phyloP scores from a whole-genome alignment of 2,888 invertebrate species.

The Ochropleura leucogaster region DNA sequence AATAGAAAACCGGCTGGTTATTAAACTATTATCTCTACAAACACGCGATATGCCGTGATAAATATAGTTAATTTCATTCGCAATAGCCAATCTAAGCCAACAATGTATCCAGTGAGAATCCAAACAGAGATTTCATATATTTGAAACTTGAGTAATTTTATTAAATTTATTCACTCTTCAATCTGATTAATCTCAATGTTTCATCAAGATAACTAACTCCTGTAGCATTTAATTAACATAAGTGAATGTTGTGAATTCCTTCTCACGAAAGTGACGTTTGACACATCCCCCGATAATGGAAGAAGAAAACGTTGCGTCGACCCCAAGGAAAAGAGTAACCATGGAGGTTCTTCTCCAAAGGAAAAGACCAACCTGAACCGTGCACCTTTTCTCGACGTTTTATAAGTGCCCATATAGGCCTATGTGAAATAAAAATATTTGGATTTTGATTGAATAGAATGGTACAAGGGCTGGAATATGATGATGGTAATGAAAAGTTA shows the following conservation, averaged over 20 bases:
- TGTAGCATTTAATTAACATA: background rate
- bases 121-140: conserved; percentile 12
- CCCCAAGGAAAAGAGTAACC: no score
- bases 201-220: background rate
- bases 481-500: no score
- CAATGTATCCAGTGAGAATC: conserved; percentile 23
- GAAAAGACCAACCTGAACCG: no score
- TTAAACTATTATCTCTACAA: conserved; percentile 55
- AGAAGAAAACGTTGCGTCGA: no score
- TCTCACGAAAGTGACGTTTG: background rate
- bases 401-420: no score
- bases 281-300: no score
- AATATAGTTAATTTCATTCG: conserved; percentile 46
- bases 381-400: no score
- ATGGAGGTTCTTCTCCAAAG: no score
- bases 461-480: no score
- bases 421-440: no score
- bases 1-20: conserved; percentile 47
- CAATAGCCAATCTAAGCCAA: conserved; percentile 42
- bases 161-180: background rate
- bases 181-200: background rate
- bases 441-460: no score
- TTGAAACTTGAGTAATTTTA: conserved; percentile 16
- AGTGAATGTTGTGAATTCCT: background rate
- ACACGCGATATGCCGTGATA: conserved; percentile 63